Evolutionary conservation across 2,797 vertebrate genomes (phyloP), one percentile per base, ranked within the genome.

Genomic region (Pangasius larnaudii): DNA sequence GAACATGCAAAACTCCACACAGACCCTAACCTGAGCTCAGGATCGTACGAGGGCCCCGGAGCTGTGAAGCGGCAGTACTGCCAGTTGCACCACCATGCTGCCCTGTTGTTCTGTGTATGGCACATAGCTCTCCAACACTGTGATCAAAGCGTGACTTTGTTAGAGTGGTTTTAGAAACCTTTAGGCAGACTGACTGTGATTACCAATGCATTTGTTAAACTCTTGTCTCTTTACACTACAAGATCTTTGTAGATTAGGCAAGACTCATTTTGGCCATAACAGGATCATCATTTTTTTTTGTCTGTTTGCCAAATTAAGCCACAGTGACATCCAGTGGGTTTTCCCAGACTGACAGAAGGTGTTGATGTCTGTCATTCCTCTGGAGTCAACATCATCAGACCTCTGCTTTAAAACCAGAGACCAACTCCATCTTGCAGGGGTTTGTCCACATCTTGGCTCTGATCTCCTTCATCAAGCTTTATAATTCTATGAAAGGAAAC

Each of bases 381-480:
- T 30, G 49, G 27, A 30, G 27, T 24, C 19, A 1, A 80, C 30
- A 14, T 24, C 77, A 24, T 22, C 18, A 13, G 51, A 79, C 19
- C 9, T 59, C 30, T 56, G 53, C 36, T 79, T 56, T 46, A 22
- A 39, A 39, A 1, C 78, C 79, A 61, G 36, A 81, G 6, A 61
- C 56, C 79, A 4, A 16, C 36, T 27, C 9, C 2, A n/a, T 42
- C 79, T 42, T 80, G 19, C 11, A 46, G 42, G 59, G 30, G 58
- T 63, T 46, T 61, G 56, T 42, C 24, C 19, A 36, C 9, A 36
- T 51, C 42, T 24, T 9, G 22, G 46, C 27, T 51, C 81, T 22
- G 63, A 67, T 84, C 42, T 84, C 42, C 42, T 69, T 69, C n/a
- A 69, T 84, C 82, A 53, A 36, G 42, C 61, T 65, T n/a, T 33